phyloP scores from a whole-genome alignment of 1,140 invertebrate species.

The Galleria mellonella region DNA sequence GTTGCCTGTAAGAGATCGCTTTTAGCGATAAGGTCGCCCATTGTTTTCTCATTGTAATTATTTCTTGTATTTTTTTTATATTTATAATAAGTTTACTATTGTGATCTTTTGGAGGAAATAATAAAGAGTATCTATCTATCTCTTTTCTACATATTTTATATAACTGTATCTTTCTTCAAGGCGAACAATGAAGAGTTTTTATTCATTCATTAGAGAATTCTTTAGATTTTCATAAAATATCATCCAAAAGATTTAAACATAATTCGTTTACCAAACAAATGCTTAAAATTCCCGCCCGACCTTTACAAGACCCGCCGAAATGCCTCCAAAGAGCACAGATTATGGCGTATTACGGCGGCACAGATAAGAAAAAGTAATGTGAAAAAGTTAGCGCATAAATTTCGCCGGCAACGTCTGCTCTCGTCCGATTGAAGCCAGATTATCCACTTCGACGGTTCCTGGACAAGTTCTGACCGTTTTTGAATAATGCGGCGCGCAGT shows the following conservation, averaged over 20 bases:
- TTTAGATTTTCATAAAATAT: too few relatives aligned
- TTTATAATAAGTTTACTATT: too few relatives aligned
- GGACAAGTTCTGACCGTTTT: conserved; percentile 36
- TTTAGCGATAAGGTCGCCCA: too few relatives aligned
- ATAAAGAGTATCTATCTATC: too few relatives aligned
- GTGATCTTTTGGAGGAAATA: too few relatives aligned
- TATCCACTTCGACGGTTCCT: conserved; percentile 55
- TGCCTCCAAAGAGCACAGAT: conserved; percentile 30
- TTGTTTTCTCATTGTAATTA: too few relatives aligned
- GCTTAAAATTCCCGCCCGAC: conserved; percentile 8
- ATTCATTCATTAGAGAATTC: too few relatives aligned
- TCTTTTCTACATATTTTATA: too few relatives aligned
- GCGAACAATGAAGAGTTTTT: too few relatives aligned
- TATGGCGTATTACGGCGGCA: conserved; percentile 39
- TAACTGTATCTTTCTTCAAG: too few relatives aligned
- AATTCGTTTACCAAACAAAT: conserved; percentile 10
- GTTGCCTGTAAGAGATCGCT: too few relatives aligned
- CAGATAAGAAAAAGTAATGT: conserved; percentile 59
- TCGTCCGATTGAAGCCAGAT: conserved; percentile 55
- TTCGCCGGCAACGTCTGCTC: conserved; percentile 48
- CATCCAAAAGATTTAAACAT: neutral
- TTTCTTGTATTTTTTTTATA: too few relatives aligned
- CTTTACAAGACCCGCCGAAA: conserved; percentile 12
- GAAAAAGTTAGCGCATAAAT: conserved; percentile 63
- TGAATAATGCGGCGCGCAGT: conserved; percentile 34